phyloP scores from a whole-genome alignment of 2,888 invertebrate species.

The Plemyria rubiginata region DNA sequence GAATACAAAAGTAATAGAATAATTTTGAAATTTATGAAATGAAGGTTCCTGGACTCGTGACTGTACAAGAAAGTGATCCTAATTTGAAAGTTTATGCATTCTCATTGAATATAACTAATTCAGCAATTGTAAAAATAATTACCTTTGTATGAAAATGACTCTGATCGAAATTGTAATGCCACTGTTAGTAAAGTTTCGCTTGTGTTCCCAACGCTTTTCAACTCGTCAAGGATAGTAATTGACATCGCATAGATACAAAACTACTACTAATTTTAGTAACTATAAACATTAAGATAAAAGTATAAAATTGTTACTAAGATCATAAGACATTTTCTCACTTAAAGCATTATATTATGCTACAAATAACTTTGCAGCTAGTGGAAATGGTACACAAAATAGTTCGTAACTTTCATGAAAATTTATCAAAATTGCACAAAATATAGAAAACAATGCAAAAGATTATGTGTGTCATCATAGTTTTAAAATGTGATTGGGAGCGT shows the following conservation, averaged over 20 bases:
- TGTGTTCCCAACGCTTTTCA: slow-evolving; percentile 48
- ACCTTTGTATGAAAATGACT: not conserved
- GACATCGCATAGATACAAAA: slow-evolving; percentile 70
- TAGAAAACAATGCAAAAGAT: slow-evolving; percentile 7
- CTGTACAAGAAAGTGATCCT: too few relatives aligned
- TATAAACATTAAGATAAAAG: slow-evolving; percentile 73
- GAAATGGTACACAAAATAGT: slow-evolving; percentile 29
- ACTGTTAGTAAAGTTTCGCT: slow-evolving; percentile 23
- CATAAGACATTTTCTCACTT: slow-evolving; percentile 81
- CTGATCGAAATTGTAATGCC: not conserved
- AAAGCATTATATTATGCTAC: slow-evolving; percentile 80
- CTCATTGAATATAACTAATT: too few relatives aligned
- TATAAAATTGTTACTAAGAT: slow-evolving; percentile 76
- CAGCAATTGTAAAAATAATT: not conserved
- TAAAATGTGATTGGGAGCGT: slow-evolving; percentile 19
- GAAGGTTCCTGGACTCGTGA: too few relatives aligned
- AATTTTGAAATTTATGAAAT: too few relatives aligned
- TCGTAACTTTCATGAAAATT: slow-evolving; percentile 11
- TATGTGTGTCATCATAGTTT: slow-evolving; percentile 16
- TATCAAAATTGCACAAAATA: slow-evolving; percentile 37
- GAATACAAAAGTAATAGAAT: too few relatives aligned
- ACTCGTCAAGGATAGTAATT: slow-evolving; percentile 73
- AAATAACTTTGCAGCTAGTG: slow-evolving; percentile 51
- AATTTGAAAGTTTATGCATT: too few relatives aligned
- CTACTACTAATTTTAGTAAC: slow-evolving; percentile 63